Evolutionary conservation across 2,888 invertebrate genomes (phyloP).

Genomic region (Nipponacmea schrenckii): DNA sequence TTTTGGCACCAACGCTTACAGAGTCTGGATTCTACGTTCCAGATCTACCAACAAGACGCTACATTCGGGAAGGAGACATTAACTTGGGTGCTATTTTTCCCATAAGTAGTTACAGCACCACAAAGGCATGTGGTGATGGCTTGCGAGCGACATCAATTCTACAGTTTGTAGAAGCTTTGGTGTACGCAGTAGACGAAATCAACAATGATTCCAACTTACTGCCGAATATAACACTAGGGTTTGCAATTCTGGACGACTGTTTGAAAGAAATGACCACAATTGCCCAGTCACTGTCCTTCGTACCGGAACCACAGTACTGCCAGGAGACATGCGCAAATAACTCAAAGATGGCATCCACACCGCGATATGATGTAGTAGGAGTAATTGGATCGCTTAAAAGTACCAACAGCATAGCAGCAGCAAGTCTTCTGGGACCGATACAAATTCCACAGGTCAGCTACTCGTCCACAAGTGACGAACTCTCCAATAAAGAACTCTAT

Average conservation of each 20-base stretch:
- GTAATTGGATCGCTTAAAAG: slow-evolving; percentile 43
- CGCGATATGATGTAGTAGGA: slow-evolving; percentile 38
- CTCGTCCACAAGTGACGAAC: slow-evolving; percentile 41
- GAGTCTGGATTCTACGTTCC: slow-evolving; percentile 21
- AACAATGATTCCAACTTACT: slow-evolving; percentile 39
- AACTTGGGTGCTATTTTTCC: slow-evolving; percentile 45
- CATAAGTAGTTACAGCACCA: slow-evolving; percentile 28
- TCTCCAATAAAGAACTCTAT: slow-evolving; percentile 41
- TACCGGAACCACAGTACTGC: slow-evolving; percentile 23
- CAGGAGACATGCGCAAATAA: slow-evolving; percentile 9
- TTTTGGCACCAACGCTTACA: too few relatives aligned
- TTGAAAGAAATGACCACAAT: slow-evolving; percentile 41
- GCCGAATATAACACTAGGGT: slow-evolving; percentile 40
- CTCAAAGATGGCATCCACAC: neutral
- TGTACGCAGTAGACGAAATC: slow-evolving; percentile 40
- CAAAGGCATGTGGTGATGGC: slow-evolving; percentile 28
- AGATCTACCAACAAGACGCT: slow-evolving; percentile 28
- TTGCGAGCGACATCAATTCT: slow-evolving; percentile 37
- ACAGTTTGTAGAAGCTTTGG: slow-evolving; percentile 47
- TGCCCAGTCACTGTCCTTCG: slow-evolving; percentile 46
- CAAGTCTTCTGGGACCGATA: slow-evolving; percentile 38
- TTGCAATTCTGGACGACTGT: slow-evolving; percentile 50
- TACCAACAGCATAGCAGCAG: slow-evolving; percentile 39
- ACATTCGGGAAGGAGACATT: slow-evolving; percentile 39
- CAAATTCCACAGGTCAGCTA: slow-evolving; percentile 45